Base-by-base conservation (phyloP, 2,797 vertebrate genomes). In the Holocentrus rufus region DNA sequence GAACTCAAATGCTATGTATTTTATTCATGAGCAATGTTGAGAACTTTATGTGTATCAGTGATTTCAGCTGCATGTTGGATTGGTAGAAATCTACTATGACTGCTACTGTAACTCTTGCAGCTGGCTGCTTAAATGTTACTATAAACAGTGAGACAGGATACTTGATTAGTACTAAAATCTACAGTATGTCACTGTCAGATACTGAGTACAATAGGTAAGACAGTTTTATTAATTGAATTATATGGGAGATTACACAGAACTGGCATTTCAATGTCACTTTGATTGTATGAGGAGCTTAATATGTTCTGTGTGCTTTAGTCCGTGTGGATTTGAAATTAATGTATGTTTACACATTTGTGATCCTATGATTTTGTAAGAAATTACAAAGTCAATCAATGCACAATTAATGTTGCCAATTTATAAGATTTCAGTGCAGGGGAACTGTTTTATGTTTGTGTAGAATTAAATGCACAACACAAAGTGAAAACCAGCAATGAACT, bases 71-170 rank as follows among this genome's bases (percentile, higher is more conserved):
- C 14, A 44, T 47, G 39, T 65, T 57, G 31, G 20, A 58, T 44
- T 64, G 27, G 11, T 74, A 44, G 60, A 74, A 80, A 69, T 64
- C 9, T 22, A n/a, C 20, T 27, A 18, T n/a, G 34, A 54, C 1
- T 30, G 34, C 17, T 56, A 11, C 42, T 81, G 55, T 74, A 54
- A 60, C 13, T 72, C 27, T 75, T 85, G 76, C 82, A 90, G 87
- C 80, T 83, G 83, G 81, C 83, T 88, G 88, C 87, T 77, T 36
- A 17, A 65, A 65, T 75, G 69, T 83, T 69, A n/a, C 25, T 27
- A 67, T 23, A 42, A 52, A 85, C 25, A 59, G 13, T 63, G 25
- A 72, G 30, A 58, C 31, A 10, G 57, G 20, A 69, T 76, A 59
- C 66, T 74, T 87, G 39, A 77, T 74, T 56, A 74, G 53, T 73